These are phyloP conservation scores for Halictus ligatus DNA, from an alignment of 2,888 invertebrate genomes.

Conservation along the genomic window DNA sequence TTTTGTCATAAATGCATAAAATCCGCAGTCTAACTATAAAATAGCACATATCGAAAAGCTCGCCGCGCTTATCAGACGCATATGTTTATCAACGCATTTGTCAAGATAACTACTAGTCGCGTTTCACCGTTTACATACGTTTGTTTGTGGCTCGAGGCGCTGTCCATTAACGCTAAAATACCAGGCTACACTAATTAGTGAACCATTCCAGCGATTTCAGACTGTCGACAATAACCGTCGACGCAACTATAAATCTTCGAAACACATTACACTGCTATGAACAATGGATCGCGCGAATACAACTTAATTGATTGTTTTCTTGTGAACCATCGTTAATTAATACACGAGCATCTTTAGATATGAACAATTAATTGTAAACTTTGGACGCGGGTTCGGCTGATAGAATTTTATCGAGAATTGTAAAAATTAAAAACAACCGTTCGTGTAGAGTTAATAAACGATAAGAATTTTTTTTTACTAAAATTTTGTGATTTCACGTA, in stretches of 20 bases:
- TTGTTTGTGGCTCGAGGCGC: not conserved
- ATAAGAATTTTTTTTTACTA: not conserved
- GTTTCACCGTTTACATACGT: not conserved
- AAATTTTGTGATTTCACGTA: not conserved
- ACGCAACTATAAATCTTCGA: not conserved
- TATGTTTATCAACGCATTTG: not conserved
- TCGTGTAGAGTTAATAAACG: not conserved
- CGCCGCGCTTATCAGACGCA: not conserved
- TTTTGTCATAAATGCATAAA: too few relatives aligned
- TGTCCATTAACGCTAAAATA: not conserved
- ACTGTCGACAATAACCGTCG: not conserved
- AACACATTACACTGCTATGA: not conserved
- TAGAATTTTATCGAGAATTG: not conserved
- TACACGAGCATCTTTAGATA: not conserved
- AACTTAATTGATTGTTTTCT: not conserved
- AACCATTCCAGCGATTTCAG: not conserved
- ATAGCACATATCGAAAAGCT: not conserved
- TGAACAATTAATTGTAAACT: not conserved
- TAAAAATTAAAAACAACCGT: not conserved
- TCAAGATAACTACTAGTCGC: not conserved
- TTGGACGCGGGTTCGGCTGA: too few relatives aligned
- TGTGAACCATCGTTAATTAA: not conserved
- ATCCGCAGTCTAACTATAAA: too few relatives aligned
- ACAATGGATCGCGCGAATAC: not conserved
- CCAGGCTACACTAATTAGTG: not conserved